These are phyloP conservation scores for Phaethornis superciliosus DNA, from an alignment of 2,113 vertebrate species.

Conservation along the genomic window DNA sequence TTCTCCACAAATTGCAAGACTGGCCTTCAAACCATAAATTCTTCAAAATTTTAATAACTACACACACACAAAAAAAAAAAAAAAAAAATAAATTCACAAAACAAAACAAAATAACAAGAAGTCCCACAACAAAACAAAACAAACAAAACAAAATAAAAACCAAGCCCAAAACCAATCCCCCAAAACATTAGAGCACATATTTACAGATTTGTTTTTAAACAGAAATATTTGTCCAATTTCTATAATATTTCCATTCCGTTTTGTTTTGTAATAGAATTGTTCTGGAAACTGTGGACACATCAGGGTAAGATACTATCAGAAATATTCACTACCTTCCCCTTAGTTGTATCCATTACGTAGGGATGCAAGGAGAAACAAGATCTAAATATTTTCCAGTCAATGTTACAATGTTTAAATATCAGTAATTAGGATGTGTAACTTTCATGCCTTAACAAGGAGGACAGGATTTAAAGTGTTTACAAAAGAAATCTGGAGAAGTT, in stretches of 20 bases:
- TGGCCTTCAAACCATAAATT: not conserved
- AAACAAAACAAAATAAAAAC: too few species aligned
- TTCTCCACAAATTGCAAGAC: not conserved
- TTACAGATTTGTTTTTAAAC: not conserved
- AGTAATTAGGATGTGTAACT: not conserved
- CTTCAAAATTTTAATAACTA: not conserved
- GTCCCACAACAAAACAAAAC: too few species aligned
- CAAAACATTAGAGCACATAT: not conserved
- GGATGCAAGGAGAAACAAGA: not conserved
- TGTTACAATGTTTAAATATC: not conserved
- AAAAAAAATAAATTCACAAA: not conserved
- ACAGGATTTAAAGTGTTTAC: not conserved
- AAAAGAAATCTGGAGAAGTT: not conserved
- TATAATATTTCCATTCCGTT: not conserved
- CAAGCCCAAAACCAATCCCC: not conserved
- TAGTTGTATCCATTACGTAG: not conserved
- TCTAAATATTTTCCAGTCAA: not conserved
- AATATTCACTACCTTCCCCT: not conserved
- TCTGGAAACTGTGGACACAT: not conserved
- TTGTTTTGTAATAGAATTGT: not conserved
- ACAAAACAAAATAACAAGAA: not conserved
- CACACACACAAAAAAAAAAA: not conserved
- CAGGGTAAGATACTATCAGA: not conserved
- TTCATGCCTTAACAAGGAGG: not conserved
- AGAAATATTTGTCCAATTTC: not conserved